Base-by-base conservation (phyloP, 2,888 invertebrate species). In the Petrolisthes cinctipes region DNA sequence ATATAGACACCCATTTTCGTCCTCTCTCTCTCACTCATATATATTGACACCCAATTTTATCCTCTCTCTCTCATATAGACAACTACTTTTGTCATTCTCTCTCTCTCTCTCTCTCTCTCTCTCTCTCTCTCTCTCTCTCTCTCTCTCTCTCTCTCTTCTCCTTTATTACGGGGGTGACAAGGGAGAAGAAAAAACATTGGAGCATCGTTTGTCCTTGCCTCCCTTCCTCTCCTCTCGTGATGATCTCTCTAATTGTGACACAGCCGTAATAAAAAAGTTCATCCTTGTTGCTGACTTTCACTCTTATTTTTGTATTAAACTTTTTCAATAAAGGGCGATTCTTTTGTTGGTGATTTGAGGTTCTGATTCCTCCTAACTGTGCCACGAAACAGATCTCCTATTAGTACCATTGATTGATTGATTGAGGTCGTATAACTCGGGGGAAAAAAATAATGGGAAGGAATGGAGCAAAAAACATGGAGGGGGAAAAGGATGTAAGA, bases 91-190 rank as follows among this genome's bases (percentile, higher is more conserved):
- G 14, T 66, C 66, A 14, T 17, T 3, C 66, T 66, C 66, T 66
- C 66, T 66, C 66, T 66, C 3, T 66, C 66, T 66, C 66, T 66
- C 66, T 66, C 66, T 3, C 66, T 61, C 7, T 7, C 9, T 68
- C 68, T 68, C 68, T 68, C 68, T 68, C 75, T 75, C n/a, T 75
- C 75, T 75, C 75, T 17, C 75, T 20, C 75, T 20, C 75, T 75
- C 75, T 20, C 23, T 20, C 75, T 75, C 75, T 75, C 75, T 75
- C 75, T 75, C 17, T 75, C n/a, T n/a, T 73, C 7, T n/a, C 23
- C 23, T 20, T 73, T 73, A 9, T 17, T 23, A 73, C 4, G 17
- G 9, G 9, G 20, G 73, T n/a, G n/a, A 9, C 73, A 73, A 4
- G n/a, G 73, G 17, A 4, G 20, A 7, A 17, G 23, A 17, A 7